phyloP scores from a whole-genome alignment of 1,140 invertebrate species.

The Leptinotarsa lineolata region DNA sequence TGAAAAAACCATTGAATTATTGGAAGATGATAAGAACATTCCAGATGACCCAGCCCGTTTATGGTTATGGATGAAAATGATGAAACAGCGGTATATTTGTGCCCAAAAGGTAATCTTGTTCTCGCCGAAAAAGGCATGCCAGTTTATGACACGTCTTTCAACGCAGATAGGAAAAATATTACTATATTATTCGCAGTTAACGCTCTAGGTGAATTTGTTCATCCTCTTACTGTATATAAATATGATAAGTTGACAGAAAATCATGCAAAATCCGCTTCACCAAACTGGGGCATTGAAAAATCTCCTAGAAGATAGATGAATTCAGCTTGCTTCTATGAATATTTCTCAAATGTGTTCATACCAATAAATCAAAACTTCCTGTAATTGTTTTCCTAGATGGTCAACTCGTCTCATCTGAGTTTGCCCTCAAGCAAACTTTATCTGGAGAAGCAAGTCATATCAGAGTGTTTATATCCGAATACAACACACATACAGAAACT shows the following conservation, averaged over 20 bases:
- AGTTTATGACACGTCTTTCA: slow-evolving; percentile 43
- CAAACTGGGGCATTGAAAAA: slow-evolving; percentile 38
- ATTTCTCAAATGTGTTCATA: slow-evolving; percentile 6
- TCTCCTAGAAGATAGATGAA: slow-evolving; percentile 47
- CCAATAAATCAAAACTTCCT: background rate
- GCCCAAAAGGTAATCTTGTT: slow-evolving; percentile 46
- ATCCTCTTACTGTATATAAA: slow-evolving; percentile 48
- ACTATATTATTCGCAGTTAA: slow-evolving; percentile 50
- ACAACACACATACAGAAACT: background rate
- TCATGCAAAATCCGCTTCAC: background rate
- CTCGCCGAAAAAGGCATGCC: slow-evolving; percentile 50
- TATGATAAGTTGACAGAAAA: slow-evolving; percentile 46
- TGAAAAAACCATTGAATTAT: slow-evolving; percentile 30
- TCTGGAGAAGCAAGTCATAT: slow-evolving; percentile 1
- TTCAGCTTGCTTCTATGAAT: slow-evolving; percentile 8
- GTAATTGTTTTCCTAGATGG: slow-evolving; percentile 2
- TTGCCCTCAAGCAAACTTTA: background rate
- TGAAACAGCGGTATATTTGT: slow-evolving; percentile 49
- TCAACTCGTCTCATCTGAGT: background rate
- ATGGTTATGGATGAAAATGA: slow-evolving; percentile 51
- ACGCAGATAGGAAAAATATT: slow-evolving; percentile 52
- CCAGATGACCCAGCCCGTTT: slow-evolving; percentile 42
- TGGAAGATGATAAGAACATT: slow-evolving; percentile 39
- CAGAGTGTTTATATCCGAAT: background rate
- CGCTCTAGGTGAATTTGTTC: slow-evolving; percentile 46